phyloP scores from a whole-genome alignment of 2,113 vertebrate species.

The Amphiprion ocellaris region DNA sequence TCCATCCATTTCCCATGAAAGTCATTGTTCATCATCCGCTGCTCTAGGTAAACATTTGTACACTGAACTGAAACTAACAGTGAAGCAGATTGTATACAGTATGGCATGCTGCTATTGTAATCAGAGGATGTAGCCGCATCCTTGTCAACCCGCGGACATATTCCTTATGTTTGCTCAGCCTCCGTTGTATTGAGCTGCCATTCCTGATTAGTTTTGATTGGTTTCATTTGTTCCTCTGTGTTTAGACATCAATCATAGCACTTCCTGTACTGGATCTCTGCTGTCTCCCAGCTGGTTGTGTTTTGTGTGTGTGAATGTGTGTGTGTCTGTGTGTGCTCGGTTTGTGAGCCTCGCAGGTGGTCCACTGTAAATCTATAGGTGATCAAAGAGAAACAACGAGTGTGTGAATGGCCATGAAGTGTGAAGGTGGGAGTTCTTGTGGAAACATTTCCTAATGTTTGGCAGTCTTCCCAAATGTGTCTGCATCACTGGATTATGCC shows the following conservation, averaged over 20 bases:
- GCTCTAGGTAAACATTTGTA: conserved; percentile 67
- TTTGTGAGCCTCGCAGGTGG: conserved; percentile 25
- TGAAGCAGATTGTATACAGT: conserved; percentile 63
- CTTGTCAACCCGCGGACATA: conserved; percentile 63
- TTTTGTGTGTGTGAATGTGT: conserved; percentile 7
- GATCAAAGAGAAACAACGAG: conserved; percentile 47
- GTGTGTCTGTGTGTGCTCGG: conserved; percentile 15
- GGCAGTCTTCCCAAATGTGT: conserved; percentile 27
- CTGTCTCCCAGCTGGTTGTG: conserved; percentile 60
- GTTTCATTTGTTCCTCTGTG: conserved; percentile 73
- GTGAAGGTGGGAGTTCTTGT: conserved; percentile 55
- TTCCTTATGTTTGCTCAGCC: conserved; percentile 72
- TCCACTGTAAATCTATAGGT: conserved; percentile 52
- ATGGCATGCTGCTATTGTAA: conserved; percentile 51
- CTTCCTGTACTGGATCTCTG: conserved; percentile 37
- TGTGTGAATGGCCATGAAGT: conserved; percentile 44
- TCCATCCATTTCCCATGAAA: conserved; percentile 53
- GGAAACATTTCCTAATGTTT: conserved; percentile 38
- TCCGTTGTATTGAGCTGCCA: conserved; percentile 65
- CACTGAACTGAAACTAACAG: conserved; percentile 43
- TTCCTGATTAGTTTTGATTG: conserved; percentile 77
- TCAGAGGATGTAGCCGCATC: conserved; percentile 69
- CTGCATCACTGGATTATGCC: conserved; percentile 8
- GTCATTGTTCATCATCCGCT: conserved; percentile 63
- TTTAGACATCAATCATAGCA: conserved; percentile 73